These are phyloP conservation scores for Chiroxiphia lanceolata DNA, from an alignment of 2,797 vertebrate genomes.

Conservation along the genomic window DNA sequence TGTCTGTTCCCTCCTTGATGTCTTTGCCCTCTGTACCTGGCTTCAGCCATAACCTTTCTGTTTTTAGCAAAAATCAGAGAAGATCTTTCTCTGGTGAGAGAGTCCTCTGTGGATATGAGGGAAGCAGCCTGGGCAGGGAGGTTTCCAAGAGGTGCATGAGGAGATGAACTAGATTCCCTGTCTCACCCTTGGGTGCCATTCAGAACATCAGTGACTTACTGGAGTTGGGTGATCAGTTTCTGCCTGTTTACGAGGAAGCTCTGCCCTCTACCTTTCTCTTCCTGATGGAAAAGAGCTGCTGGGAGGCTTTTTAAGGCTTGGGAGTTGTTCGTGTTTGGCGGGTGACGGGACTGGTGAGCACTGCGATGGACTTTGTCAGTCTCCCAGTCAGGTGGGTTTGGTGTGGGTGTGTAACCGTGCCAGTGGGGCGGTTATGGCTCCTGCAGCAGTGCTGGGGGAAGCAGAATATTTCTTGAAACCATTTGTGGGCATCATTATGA, in stretches of 20 bases:
- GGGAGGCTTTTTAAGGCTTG: background rate
- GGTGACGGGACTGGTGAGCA: background rate
- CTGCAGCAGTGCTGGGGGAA: background rate
- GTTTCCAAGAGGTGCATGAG: background rate
- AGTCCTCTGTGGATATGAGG: background rate
- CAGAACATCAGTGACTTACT: background rate
- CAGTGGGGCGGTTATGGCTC: background rate
- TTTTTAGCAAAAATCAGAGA: background rate
- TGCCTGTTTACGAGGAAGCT: background rate
- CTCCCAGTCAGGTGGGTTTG: background rate
- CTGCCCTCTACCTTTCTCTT: background rate
- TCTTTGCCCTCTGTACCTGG: background rate
- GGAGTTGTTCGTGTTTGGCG: background rate
- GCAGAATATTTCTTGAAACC: background rate
- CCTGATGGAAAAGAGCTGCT: background rate
- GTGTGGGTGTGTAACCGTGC: background rate
- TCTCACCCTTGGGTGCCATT: background rate
- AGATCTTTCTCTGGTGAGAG: background rate
- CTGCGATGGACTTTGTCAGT: background rate
- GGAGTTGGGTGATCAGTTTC: background rate
- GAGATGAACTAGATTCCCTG: background rate
- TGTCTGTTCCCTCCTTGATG: background rate
- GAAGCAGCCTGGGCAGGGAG: background rate
- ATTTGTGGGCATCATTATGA: fast-evolving
- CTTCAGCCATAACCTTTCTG: background rate